Evolutionary conservation across 2,888 invertebrate genomes (phyloP).

Genomic region (Steinernema hermaphroditum): DNA sequence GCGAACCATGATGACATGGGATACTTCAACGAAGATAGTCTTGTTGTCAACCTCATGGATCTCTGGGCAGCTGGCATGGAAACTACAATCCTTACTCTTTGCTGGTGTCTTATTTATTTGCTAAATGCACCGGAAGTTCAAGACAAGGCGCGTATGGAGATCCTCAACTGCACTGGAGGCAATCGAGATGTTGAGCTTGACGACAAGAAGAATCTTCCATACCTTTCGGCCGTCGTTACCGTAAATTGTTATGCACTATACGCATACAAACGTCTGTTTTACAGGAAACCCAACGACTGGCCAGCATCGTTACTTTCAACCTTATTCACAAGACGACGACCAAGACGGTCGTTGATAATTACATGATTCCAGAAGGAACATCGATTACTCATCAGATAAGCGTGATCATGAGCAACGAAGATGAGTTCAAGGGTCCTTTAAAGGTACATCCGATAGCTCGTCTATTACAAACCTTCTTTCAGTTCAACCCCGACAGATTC

Average conservation of each 20-base stretch:
- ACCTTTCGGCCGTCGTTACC: conserved; percentile 26
- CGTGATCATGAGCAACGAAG: conserved; percentile 41
- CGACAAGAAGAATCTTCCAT: conserved; percentile 36
- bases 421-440: conserved; percentile 41
- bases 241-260: not conserved
- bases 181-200: conserved; percentile 32
- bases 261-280: not conserved
- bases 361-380: conserved; percentile 40
- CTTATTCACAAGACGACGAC: not conserved
- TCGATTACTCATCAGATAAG: conserved; percentile 44
- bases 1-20: conserved; percentile 4
- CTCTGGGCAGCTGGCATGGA: conserved; percentile 36
- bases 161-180: conserved; percentile 33
- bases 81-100: conserved; percentile 35
- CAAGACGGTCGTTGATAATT: conserved; percentile 29
- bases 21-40: conserved; percentile 19
- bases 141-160: conserved; percentile 32
- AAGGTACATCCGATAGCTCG: not conserved
- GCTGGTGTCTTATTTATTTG: conserved; percentile 34
- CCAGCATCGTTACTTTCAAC: conserved; percentile 33
- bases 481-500: conserved; percentile 50
- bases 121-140: conserved; percentile 37
- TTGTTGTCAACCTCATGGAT: conserved; percentile 32
- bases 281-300: conserved; percentile 32
- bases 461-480: not conserved